Conservation (phyloP, 1,140 invertebrate genomes). For the Halesus radiatus region DNA sequence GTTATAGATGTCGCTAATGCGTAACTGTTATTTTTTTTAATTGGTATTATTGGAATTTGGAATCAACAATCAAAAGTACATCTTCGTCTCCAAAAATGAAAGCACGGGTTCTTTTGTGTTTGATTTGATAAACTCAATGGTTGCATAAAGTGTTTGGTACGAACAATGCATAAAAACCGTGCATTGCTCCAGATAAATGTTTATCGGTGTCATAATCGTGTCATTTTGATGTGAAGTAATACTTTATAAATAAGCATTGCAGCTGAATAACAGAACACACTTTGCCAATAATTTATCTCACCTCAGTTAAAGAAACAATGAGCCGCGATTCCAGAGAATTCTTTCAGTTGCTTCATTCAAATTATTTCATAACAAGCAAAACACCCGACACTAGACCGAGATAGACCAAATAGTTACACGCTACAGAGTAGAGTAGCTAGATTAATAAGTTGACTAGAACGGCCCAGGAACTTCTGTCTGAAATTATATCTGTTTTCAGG, state of each 20-base stretch:
- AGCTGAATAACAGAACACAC: background rate
- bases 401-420: background rate
- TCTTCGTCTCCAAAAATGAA: no score
- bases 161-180: no score
- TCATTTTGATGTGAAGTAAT: conserved; percentile 3
- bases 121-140: no score
- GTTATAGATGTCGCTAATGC: no score
- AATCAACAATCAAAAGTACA: no score
- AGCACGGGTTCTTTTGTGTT: no score
- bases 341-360: background rate
- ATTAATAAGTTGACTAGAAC: conserved; percentile 16
- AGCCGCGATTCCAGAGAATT: background rate
- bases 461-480: background rate
- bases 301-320: conserved; percentile 16
- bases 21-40: no score
- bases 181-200: no score
- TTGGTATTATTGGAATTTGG: no score
- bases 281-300: background rate
- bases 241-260: background rate
- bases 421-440: background rate
- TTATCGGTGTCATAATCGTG: background rate
- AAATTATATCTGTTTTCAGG: no score
- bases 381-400: no score
- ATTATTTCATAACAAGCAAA: conserved; percentile 12
- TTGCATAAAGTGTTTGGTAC: no score